A percentile compares a stretch with the other conserved stretches of the same genome.
phyloP scores from a whole-genome alignment of 2,888 invertebrate genomes.

The Gymnosoma rotundatum region DNA sequence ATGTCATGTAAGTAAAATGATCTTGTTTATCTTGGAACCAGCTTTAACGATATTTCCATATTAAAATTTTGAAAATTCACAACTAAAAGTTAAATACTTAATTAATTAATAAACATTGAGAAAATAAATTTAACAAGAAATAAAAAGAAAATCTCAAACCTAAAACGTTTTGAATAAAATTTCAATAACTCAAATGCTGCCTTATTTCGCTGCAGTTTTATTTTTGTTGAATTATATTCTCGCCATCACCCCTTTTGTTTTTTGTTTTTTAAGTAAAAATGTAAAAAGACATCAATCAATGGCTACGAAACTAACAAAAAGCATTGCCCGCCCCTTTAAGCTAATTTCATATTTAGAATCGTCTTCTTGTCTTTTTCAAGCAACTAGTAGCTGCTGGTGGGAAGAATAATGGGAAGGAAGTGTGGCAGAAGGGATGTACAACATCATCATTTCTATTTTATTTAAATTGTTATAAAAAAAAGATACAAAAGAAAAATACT shows the following conservation, averaged over 20 bases:
- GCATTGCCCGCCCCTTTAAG: constrained; percentile 24
- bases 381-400: not conserved
- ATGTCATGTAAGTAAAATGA: too few relatives aligned
- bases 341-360: constrained; percentile 46
- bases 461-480: constrained; percentile 55
- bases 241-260: constrained; percentile 18
- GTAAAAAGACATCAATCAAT: constrained; percentile 44
- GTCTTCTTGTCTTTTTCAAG: constrained; percentile 12
- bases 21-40: too few relatives aligned
- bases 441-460: constrained; percentile 24
- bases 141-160: too few relatives aligned
- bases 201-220: too few relatives aligned
- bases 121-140: too few relatives aligned
- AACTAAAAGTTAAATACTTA: too few relatives aligned
- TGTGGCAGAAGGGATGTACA: constrained; percentile 33
- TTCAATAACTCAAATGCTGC: too few relatives aligned
- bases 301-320: not conserved
- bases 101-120: too few relatives aligned
- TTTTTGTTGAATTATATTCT: too few relatives aligned
- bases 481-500: not conserved
- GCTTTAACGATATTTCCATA: too few relatives aligned
- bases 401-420: constrained; percentile 35
- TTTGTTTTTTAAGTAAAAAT: constrained; percentile 4
- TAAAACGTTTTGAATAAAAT: too few relatives aligned
- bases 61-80: too few relatives aligned